Base-by-base conservation (phyloP, 2,888 invertebrate genomes). In the Xylota segnis region DNA sequence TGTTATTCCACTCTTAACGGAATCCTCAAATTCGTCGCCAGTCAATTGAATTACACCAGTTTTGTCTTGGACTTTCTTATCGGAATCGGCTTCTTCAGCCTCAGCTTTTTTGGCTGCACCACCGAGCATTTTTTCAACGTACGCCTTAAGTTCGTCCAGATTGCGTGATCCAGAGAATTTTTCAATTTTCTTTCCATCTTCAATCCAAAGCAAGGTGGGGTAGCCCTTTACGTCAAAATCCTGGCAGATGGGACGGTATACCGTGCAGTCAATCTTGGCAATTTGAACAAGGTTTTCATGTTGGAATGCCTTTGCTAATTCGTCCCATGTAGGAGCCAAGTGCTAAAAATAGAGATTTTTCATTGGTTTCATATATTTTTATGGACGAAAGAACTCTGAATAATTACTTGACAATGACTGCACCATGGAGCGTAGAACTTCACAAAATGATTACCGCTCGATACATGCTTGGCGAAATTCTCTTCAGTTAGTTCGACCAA, bases 381-480 rank as follows among this genome's bases (percentile, higher is more conserved):
- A 45, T 14, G n/a, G 16, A 12, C 3, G 9, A 12, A 45, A 16
- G 27, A 32, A 45, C 6, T 27, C 10, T 0, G 0, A 16, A 0
- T 23, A 0, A 10, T 89, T 92, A 96, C 96, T 94, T 96, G 96
- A 89, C 97, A 98, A 89, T 96, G 96, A 75, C 96, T 94, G 91
- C 98, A 98, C 98, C 98, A 98, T 0, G 98, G 97, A 0, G 97
- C 97, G 93, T 96, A 98, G 92, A 98, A 98, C 93, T 98, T 97
- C 4, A 98, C 94, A 90, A 98, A 98, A 91, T 97, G 96, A 89
- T 95, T 95, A 58, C 98, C 97, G 56, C 91, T 93, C 0, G 94
- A 94, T 0, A 97, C 93, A 90, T 95, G 95, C 88, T 95, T 94
- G 87, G 95, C 95, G 90, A 97, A 96, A 83, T 94, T 96, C 16